A percentile compares a stretch with the other conserved stretches of the same genome.
Conservation (phyloP, 2,888 invertebrate species). For the Lysandra coridon region DNA sequence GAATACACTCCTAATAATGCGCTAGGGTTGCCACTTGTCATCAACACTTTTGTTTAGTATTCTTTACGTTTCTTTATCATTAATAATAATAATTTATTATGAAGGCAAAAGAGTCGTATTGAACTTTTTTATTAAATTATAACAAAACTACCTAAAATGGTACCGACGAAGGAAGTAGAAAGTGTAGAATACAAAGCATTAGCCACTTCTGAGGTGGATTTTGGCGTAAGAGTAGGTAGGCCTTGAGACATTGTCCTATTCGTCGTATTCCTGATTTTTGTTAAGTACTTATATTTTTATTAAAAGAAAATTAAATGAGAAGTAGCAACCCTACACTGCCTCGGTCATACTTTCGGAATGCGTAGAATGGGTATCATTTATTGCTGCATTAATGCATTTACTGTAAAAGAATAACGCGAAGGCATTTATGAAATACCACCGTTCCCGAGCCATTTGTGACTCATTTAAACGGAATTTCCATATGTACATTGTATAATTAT, state of each 20-base stretch:
- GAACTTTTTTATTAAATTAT: not conserved
- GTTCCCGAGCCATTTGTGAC: slow-evolving; percentile 36
- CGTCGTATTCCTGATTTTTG: no score
- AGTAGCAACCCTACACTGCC: slow-evolving; percentile 31
- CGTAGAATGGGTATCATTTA: slow-evolving; percentile 43
- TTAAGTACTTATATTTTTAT: not conserved
- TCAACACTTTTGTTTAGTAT: not conserved
- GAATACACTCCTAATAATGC: slow-evolving; percentile 38
- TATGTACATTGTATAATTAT: slow-evolving; percentile 17
- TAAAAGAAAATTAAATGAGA: not conserved
- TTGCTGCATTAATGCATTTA: slow-evolving; percentile 44
- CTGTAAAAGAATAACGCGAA: slow-evolving; percentile 37
- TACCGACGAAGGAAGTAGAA: not conserved
- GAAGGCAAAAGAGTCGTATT: not conserved
- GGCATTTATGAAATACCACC: slow-evolving; percentile 36
- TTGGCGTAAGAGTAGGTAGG: no score
- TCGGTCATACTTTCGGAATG: slow-evolving; percentile 64
- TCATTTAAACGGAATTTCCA: slow-evolving; percentile 36
- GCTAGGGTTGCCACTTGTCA: slow-evolving; percentile 18
- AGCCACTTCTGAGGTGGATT: not conserved
- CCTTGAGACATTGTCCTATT: no score
- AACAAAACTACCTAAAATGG: not conserved
- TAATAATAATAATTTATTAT: not conserved
- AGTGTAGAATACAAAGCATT: not conserved
- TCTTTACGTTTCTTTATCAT: not conserved